Conservation (phyloP, 2,888 invertebrate genomes). For the Lissonota sp. region DNA sequence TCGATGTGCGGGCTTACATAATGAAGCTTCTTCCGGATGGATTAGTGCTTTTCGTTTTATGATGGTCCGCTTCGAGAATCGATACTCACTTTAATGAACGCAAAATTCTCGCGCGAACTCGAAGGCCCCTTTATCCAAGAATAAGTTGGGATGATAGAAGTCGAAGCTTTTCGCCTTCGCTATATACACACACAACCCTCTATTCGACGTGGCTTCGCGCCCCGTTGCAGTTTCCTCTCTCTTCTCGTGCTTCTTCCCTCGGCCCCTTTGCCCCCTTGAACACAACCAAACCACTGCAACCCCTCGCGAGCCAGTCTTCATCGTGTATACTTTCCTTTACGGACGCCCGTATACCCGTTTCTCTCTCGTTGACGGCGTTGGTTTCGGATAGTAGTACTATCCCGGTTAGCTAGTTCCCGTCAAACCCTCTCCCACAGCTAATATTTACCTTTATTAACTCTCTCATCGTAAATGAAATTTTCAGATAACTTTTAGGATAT, state of each 20-base stretch:
- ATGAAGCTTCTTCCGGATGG: slow-evolving; percentile 67
- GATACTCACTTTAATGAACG: slow-evolving; percentile 80
- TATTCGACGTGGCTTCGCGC: slow-evolving; percentile 63
- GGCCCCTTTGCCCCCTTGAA: slow-evolving; percentile 7
- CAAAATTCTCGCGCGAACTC: slow-evolving; percentile 70
- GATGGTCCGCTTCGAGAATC: slow-evolving; percentile 73
- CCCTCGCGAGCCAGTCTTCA: slow-evolving; percentile 9
- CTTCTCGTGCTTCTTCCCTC: slow-evolving; percentile 7
- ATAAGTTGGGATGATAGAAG: slow-evolving; percentile 29
- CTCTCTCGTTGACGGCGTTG: slow-evolving; percentile 60
- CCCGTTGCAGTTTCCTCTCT: slow-evolving; percentile 65
- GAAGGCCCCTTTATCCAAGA: neutral
- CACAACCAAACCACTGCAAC: slow-evolving; percentile 13
- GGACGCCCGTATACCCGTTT: slow-evolving; percentile 18
- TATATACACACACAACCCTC: slow-evolving; percentile 22
- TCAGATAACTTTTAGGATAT: slow-evolving; percentile 83
- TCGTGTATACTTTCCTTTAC: slow-evolving; percentile 40
- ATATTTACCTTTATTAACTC: slow-evolving; percentile 84
- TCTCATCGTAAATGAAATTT: slow-evolving; percentile 83
- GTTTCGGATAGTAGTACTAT: slow-evolving; percentile 69
- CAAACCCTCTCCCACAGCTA: slow-evolving; percentile 81
- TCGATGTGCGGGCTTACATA: slow-evolving; percentile 55
- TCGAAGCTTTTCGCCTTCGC: slow-evolving; percentile 26
- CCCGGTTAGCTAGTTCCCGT: slow-evolving; percentile 76
- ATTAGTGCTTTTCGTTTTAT: slow-evolving; percentile 75